Evolutionary conservation across 2,113 vertebrate species (phyloP), one percentile per base, ranked within the genome.

Genomic region (Colinus virginianus): DNA sequence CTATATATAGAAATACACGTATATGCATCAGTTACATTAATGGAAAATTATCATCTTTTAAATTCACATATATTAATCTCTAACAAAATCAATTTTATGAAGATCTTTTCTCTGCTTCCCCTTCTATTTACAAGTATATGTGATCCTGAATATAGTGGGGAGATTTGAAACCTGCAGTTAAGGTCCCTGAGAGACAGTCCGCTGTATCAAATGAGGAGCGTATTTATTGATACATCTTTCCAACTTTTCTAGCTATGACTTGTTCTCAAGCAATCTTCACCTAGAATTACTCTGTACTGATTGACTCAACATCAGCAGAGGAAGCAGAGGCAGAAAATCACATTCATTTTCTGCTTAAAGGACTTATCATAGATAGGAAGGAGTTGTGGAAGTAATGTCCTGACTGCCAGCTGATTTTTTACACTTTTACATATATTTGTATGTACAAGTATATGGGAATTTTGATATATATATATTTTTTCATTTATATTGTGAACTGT

Each of bases 21-120:
- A 53, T 1, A 48, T 1, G 1, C 15, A 40, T 42, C 1, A 2
- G 17, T 49, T 85, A 4, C 2, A 2, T 66, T 10, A 21, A 20
- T 48, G 3, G 30, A 55, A 84, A 68, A 36, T 3, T 2, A 30
- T 13, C 4, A 25, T 5, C 12, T 34, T 72, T 66, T 64, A 61
- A 81, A 34, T n/a, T 17, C 53, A 7, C 0, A 7, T 46, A 7
- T 61, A 3, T 76, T 21, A 4, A 36, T 48, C 68, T 74, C 21
- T 38, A 16, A 78, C n/a, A 53, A 79, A 36, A 25, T 40, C 62
- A 42, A 22, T 56, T 84, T 90, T 56, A 13, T 42, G n/a, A 68
- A 42, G n/a, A 59, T 21, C 64, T 18, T 74, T 79, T 2, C 9
- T 59, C 18, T 87, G 16, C 32, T 90, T 59, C 6, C 7, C 6